Base-by-base conservation (phyloP, 2,888 invertebrate species). In the Tiliacea aurago region DNA sequence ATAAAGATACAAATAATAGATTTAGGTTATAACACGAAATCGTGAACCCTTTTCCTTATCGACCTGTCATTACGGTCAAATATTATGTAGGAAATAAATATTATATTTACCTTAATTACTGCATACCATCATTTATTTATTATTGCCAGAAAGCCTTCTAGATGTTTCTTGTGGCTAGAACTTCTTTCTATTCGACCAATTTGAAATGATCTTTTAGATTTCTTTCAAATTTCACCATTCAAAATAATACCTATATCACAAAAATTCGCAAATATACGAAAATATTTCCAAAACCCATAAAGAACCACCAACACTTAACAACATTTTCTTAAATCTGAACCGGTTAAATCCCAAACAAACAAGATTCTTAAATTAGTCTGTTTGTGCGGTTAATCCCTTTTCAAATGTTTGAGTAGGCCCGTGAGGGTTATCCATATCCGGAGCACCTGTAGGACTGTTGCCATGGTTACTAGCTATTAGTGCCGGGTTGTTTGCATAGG, bases 351-450 rank as follows among this genome's bases (percentile, higher is more conserved):
- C 87, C 78, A 53, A 78, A 78, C 76, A 89, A 88, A 89, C 80
- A 86, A 49, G 59, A 68, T 80, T 85, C 80, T 84, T 80, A 80
- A 87, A 86, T 83, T 82, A 28, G 11, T 72, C 75, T 86, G 81
- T 84, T 83, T 82, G 75, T 71, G 55, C 63, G 76, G 68, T 76
- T 84, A 86, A 86, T 86, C 84, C 87, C 83, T 86, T 81, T 81
- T 81, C 81, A 84, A 87, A 87, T 83, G 85, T 89, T 87, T 84
- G 74, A 85, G 73, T 79, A 73, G 80, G 63, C 78, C 73, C 70
- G 59, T 74, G 78, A 73, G 81, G 80, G 82, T 61, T 67, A 62
- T 76, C 64, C 80, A 82, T 59, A 56, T 74, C 64, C 56, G 51
- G 28, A 78, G 73, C 82, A 80, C 81, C 76, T 78, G 81, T 81